These are phyloP conservation scores for Natator depressus DNA, from an alignment of 2,113 vertebrate genomes.

Conservation along the genomic window DNA sequence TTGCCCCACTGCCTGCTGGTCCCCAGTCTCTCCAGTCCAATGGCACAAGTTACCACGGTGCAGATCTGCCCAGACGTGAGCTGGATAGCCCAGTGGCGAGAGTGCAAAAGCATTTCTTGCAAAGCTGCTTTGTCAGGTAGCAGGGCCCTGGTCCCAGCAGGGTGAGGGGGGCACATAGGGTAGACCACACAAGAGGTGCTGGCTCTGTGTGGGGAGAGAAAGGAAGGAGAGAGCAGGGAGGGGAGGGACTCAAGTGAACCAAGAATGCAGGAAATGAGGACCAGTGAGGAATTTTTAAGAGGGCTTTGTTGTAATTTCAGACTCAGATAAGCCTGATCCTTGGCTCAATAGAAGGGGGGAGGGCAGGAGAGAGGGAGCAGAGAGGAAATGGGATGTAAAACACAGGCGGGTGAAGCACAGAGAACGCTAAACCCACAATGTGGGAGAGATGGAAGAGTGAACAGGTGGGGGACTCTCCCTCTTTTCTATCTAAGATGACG, in stretches of 20 bases:
- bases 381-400: neutral
- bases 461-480: neutral
- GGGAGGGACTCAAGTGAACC: neutral
- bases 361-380: neutral
- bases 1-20: neutral
- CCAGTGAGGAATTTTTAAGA: neutral
- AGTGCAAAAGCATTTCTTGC: neutral
- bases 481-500: neutral
- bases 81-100: neutral
- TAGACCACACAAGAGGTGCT: neutral
- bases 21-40: neutral
- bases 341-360: neutral
- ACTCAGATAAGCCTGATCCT: neutral
- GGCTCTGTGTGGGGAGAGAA: neutral
- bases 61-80: neutral
- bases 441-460: neutral
- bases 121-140: neutral
- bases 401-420: neutral
- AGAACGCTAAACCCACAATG: neutral
- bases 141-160: neutral
- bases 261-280: neutral
- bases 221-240: accelerated
- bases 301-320: neutral
- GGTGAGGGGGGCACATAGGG: neutral
- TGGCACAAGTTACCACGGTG: neutral